These are phyloP conservation scores for Xiphias gladius DNA, from an alignment of 2,113 vertebrate species.

Conservation along the genomic window DNA sequence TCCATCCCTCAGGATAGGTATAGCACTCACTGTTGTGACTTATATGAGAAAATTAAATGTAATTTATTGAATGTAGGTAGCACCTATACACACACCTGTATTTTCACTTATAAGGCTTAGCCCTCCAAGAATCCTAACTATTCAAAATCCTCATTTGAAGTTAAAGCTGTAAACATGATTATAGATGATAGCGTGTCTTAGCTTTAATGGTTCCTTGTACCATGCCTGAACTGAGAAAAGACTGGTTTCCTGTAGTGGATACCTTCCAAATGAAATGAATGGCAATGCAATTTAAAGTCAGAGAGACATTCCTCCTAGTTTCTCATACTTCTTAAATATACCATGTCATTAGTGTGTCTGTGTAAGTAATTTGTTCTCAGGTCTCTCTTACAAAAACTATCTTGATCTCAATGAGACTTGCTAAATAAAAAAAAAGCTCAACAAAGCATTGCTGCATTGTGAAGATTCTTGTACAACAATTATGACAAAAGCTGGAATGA, in stretches of 20 bases:
- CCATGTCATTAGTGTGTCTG: background rate
- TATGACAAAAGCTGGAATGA: slow-evolving; percentile 1
- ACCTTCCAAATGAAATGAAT: background rate
- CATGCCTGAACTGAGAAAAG: background rate
- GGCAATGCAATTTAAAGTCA: background rate
- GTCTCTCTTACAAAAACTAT: background rate
- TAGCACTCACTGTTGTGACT: slow-evolving; percentile 17
- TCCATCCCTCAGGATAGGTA: background rate
- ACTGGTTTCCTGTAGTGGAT: background rate
- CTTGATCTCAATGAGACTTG: background rate
- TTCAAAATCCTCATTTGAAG: slow-evolving; percentile 6
- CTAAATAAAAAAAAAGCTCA: background rate
- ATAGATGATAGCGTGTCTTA: background rate
- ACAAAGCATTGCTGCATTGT: background rate
- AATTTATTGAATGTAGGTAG: background rate
- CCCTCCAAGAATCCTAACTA: background rate
- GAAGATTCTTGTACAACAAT: slow-evolving; percentile 5
- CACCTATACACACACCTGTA: slow-evolving; percentile 1
- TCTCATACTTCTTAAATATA: background rate
- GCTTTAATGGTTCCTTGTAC: background rate
- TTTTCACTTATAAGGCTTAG: slow-evolving; percentile 9
- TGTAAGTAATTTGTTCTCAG: background rate
- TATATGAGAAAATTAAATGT: slow-evolving; percentile 32
- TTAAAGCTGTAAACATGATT: slow-evolving; percentile 17
- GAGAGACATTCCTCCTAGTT: background rate